Evolutionary conservation across 2,888 invertebrate species (phyloP).

Genomic region (Therioaphis trifolii): DNA sequence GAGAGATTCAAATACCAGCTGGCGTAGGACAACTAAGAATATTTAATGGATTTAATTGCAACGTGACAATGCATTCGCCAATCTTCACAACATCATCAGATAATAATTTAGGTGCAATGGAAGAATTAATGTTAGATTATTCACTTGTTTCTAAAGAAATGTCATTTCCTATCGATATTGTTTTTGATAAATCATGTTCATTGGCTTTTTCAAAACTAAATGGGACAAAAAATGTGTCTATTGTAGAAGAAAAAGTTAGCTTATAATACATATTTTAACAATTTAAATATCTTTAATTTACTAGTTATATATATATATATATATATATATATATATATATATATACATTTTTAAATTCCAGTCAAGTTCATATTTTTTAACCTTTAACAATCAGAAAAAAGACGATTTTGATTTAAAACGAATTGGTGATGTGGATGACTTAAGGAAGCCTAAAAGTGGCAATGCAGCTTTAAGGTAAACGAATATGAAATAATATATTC

Average conservation of each 20-base stretch:
- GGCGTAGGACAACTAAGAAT: slow-evolving; percentile 67
- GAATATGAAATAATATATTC: too few species aligned
- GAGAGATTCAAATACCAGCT: slow-evolving; percentile 65
- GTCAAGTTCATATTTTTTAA: slow-evolving; percentile 60
- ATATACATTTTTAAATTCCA: slow-evolving; percentile 29
- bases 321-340: too few species aligned
- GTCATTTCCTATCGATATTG: slow-evolving; percentile 14
- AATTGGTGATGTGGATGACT: slow-evolving; percentile 32
- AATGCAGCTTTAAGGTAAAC: slow-evolving; percentile 57
- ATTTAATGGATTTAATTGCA: slow-evolving; percentile 66
- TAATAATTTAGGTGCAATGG: slow-evolving; percentile 36
- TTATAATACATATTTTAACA: background rate
- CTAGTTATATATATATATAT: too few species aligned
- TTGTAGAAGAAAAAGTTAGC: slow-evolving; percentile 37
- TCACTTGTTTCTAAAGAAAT: slow-evolving; percentile 1
- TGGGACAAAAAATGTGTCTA: slow-evolving; percentile 10
- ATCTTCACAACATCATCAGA: background rate
- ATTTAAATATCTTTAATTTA: too few species aligned
- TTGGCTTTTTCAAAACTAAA: slow-evolving; percentile 15
- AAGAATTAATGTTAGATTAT: slow-evolving; percentile 35
- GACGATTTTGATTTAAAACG: slow-evolving; percentile 30
- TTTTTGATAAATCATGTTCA: slow-evolving; percentile 27
- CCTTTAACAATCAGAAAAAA: background rate
- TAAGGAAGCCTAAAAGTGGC: slow-evolving; percentile 58
- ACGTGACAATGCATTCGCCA: slow-evolving; percentile 55